A percentile compares a stretch with the other conserved stretches of the same genome.
Evolutionary conservation across 2,888 invertebrate species (phyloP).

Genomic region (Amblyjoppa fuscipennis): DNA sequence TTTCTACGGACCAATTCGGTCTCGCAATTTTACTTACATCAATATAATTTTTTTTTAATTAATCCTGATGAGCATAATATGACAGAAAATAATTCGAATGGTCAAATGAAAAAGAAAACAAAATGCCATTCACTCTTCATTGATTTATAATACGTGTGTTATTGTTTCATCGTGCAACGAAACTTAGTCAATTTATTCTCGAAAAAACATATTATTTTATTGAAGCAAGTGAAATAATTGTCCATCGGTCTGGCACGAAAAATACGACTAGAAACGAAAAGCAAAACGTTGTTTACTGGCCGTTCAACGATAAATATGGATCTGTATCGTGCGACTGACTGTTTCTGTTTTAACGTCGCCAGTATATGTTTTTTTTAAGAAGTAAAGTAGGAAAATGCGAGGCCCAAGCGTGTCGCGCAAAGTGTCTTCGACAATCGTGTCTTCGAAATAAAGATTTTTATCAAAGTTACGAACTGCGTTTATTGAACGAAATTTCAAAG

Average conservation of each 20-base stretch:
- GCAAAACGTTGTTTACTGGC: not conserved
- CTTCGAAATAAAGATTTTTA: constrained; percentile 64
- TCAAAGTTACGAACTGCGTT: constrained; percentile 31
- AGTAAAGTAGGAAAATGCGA: constrained; percentile 21
- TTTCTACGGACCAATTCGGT: not conserved
- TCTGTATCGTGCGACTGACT: not conserved
- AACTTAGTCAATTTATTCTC: not conserved
- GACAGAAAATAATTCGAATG: not conserved
- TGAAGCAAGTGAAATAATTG: not conserved
- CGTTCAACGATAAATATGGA: not conserved
- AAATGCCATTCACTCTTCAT: not conserved
- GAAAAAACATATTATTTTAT: not conserved
- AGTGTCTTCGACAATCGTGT: constrained; percentile 62
- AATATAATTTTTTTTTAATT: not conserved
- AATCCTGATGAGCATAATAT: not conserved
- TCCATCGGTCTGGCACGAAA: not conserved
- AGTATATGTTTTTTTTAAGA: not conserved
- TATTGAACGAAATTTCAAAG: constrained; percentile 39
- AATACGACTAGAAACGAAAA: constrained; percentile 2
- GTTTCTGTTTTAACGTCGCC: not conserved
- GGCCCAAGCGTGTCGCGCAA: constrained; percentile 2
- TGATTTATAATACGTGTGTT: not conserved
- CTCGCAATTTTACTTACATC: not conserved
- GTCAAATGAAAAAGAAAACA: not conserved
- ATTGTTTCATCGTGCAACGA: not conserved